Evolutionary conservation across 2,797 vertebrate species (phyloP).

Genomic region (Enteromius radiatus): DNA sequence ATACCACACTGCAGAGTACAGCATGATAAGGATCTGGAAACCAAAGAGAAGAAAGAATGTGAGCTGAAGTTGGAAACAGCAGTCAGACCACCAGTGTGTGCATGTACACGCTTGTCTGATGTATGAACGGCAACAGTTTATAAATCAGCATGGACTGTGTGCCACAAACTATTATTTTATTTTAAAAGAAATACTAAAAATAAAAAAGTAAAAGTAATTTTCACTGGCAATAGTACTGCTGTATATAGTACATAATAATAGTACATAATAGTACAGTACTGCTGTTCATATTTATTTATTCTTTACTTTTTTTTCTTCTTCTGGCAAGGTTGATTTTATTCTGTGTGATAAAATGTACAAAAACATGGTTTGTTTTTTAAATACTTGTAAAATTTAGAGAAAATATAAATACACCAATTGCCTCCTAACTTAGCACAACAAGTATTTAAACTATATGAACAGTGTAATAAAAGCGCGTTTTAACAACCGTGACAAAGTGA

Average conservation of each 20-base stretch:
- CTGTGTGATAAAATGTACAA: neutral
- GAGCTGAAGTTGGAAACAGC: neutral
- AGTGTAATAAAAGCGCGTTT: neutral
- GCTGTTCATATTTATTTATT: neutral
- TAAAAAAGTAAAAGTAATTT: neutral
- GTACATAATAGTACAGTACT: too few relatives aligned
- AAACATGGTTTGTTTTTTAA: neutral
- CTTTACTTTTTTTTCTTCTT: neutral
- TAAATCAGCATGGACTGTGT: neutral
- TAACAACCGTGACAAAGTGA: neutral
- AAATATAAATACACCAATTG: neutral
- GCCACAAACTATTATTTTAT: neutral
- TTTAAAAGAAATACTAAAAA: neutral
- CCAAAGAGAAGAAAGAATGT: conserved; percentile 6
- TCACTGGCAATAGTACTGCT: neutral
- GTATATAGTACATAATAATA: too few relatives aligned
- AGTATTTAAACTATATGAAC: neutral
- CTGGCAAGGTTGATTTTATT: neutral
- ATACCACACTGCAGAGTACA: conserved; percentile 72
- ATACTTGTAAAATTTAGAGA: neutral
- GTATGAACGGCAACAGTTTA: neutral
- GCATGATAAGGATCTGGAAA: conserved; percentile 48
- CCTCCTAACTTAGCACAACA: neutral
- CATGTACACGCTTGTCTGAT: conserved; percentile 49
- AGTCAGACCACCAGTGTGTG: conserved; percentile 2